phyloP scores from a whole-genome alignment of 2,888 invertebrate genomes.

The Antheraea yamamai region DNA sequence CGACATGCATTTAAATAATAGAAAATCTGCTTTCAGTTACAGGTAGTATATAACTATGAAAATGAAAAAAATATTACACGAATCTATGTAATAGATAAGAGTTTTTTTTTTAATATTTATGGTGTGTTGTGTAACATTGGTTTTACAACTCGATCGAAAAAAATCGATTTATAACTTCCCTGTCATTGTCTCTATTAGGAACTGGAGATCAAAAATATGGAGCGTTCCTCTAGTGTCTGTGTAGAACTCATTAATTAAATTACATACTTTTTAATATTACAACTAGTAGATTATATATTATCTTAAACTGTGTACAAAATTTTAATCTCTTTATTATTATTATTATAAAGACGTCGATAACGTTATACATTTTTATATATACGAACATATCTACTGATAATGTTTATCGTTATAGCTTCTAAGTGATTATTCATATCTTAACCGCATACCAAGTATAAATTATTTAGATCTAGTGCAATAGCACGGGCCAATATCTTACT shows the following conservation, averaged over 20 bases:
- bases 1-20: not conserved
- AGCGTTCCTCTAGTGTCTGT: too few relatives aligned
- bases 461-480: constrained; percentile 7
- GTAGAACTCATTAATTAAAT: too few relatives aligned
- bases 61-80: not conserved
- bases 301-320: not conserved
- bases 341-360: not conserved
- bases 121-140: too few relatives aligned
- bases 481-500: constrained; percentile 5
- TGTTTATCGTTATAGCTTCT: not conserved
- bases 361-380: not conserved
- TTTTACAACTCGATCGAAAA: too few relatives aligned
- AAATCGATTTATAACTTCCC: too few relatives aligned
- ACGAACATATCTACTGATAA: not conserved
- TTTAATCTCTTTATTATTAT: not conserved
- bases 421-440: not conserved
- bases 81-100: too few relatives aligned
- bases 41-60: not conserved
- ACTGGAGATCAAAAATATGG: too few relatives aligned
- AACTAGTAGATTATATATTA: not conserved
- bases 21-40: not conserved
- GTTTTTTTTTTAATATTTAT: too few relatives aligned
- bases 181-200: too few relatives aligned
- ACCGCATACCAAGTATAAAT: not conserved
- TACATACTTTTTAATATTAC: too few relatives aligned